Percentiles rank a stretch among this genome's conserved stretches.
phyloP scores from a whole-genome alignment of 2,113 vertebrate genomes.

The Pangasianodon gigas region DNA sequence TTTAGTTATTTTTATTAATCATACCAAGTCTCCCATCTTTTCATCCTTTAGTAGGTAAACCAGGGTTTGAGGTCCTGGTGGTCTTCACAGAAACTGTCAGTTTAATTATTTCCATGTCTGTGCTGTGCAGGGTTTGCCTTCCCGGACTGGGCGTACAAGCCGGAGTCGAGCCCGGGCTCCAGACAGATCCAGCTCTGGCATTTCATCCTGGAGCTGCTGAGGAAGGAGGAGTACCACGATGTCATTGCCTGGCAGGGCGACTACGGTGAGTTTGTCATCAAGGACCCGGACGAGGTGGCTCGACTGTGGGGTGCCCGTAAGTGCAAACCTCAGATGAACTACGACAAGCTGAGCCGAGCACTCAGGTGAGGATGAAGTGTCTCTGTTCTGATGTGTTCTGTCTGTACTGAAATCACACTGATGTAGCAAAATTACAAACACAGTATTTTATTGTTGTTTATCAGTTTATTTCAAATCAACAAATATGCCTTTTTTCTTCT shows the following conservation, averaged over 20 bases:
- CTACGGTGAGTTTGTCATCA: conserved; percentile 92
- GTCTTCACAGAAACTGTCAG: too few relatives aligned
- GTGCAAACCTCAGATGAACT: conserved; percentile 93
- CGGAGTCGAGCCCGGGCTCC: conserved; percentile 87
- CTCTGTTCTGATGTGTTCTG: neutral
- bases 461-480: neutral
- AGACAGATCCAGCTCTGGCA: conserved; percentile 94
- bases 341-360: conserved; percentile 86
- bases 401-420: neutral
- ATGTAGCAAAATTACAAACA: too few relatives aligned
- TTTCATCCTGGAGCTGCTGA: conserved; percentile 88
- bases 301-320: conserved; percentile 88
- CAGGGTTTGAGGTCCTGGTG: neutral
- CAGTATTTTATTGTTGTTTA: neutral
- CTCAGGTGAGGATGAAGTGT: conserved; percentile 69
- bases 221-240: conserved; percentile 87
- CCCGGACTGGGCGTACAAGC: conserved; percentile 91
- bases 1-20: neutral
- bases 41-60: neutral
- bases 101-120: neutral
- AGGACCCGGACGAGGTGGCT: conserved; percentile 86
- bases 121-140: conserved; percentile 81
- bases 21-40: neutral
- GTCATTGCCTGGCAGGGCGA: conserved; percentile 94
- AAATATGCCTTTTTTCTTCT: neutral